Conservation (phyloP, 2,113 vertebrate species). For the Trematocara zebra region DNA sequence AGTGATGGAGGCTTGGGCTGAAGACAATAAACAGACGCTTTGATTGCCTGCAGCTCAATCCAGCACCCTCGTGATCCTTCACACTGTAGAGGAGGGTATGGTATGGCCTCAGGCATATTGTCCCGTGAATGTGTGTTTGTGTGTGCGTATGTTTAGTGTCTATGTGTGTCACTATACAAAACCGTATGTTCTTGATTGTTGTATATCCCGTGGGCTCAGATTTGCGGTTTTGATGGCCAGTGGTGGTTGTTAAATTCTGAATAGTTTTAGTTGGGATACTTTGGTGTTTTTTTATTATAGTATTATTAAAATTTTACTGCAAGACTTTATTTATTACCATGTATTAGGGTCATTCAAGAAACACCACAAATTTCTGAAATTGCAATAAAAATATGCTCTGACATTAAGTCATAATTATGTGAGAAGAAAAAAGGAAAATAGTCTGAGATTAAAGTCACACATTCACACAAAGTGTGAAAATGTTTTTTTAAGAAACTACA, state of each 20-base stretch:
- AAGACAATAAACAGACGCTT: constrained; percentile 40
- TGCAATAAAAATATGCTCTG: neutral
- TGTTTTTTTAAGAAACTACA: neutral
- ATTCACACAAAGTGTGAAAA: neutral
- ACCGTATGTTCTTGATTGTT: neutral
- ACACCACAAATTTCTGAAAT: neutral
- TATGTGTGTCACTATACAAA: neutral
- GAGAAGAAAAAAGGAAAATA: neutral
- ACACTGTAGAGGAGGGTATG: neutral
- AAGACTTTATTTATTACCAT: neutral
- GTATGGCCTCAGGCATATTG: constrained; percentile 1
- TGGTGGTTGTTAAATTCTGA: neutral
- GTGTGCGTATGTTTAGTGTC: neutral
- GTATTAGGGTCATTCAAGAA: neutral
- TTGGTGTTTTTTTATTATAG: neutral
- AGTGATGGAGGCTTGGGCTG: neutral
- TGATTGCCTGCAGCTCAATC: constrained; percentile 17
- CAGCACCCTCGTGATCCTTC: neutral
- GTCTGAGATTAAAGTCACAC: neutral
- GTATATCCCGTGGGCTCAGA: neutral
- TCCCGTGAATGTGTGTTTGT: neutral
- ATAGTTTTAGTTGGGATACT: neutral
- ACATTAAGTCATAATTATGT: neutral
- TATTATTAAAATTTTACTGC: neutral
- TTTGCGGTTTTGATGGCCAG: neutral